Base-by-base conservation (phyloP, 2,113 vertebrate species). In the Urocolius indicus region DNA sequence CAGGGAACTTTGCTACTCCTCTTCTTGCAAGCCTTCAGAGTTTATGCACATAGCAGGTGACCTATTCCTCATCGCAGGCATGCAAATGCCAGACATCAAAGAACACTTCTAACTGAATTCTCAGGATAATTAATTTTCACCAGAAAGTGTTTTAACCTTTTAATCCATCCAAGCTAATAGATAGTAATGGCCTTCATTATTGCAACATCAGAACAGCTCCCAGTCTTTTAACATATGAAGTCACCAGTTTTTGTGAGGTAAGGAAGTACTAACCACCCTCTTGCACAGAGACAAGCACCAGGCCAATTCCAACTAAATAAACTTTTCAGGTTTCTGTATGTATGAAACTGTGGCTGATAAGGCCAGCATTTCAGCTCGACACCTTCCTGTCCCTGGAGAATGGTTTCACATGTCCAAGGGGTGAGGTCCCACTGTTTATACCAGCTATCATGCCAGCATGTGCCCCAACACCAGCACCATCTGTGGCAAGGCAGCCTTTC, bases 131-230 rank as follows among this genome's bases (percentile, higher is more conserved):
- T 95, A 94, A 94, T 95, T 96, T 96, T 91, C 76, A 96, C 82
- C 80, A 93, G 93, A 93, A 96, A 91, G 80, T 84, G 72, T 91
- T 96, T 96, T 97, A 97, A 96, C 92, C 94, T 97, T 96, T 96
- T 93, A 96, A 92, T 92, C 91, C 89, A 86, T 78, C 77, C 36
- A 65, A 94, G 86, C 73, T 94, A 97, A 92, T 87, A 92, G 91
- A 90, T 96, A 89, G 87, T 89, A 95, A 94, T 91, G 84, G 84
- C 73, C 76, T 94, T 92, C 94, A 87, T 91, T 87, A 94, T 22
- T 84, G 95, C 73, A 72, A 93, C 84, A 94, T 36, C 75, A 65
- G 68, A 90, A 76, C 34, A 72, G 43, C 43, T 92, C 83, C 73
- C 65, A 43, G 30, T 67, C 87, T 94, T 83, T 59, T 81, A 74